Base-by-base conservation (phyloP, 2,113 vertebrate genomes). In the Rhabdornis inornatus region DNA sequence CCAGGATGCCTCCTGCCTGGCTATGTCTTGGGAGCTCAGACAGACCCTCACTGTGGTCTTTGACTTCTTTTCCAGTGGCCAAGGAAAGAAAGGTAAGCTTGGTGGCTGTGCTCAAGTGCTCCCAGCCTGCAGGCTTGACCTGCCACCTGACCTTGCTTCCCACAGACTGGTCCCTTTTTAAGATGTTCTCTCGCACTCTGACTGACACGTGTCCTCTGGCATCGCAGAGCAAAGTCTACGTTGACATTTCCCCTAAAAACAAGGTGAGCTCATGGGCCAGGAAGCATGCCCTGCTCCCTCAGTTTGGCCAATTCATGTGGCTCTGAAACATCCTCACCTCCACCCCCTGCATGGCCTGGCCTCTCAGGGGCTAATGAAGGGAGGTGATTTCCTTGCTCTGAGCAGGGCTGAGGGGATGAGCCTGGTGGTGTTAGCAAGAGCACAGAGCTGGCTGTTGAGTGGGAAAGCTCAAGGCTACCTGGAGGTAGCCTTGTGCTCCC, bases 161-260 rank as follows among this genome's bases (percentile, higher is more conserved):
- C 23, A 15, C 98, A 99, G 99, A 99, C 90, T 99, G 99, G 99
- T 99, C 99, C 49, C 98, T 99, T 69, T 99, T 99, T 87, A 99
- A 98, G 98, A 99, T 99, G 98, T 99, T 99, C 96, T 99, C 99
- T 79, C 98, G 99, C 72, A 99, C 99, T 0, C 97, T 99, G 89
- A 99, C 99, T 1, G 99, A 99, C 31, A 97, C 98, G 3, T 99
- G 99, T 95, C 99, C 99, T 5, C 97, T 99, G 95, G 99, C 99
- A 27, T 98, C 98, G 0, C 98, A 99, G 93, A 99, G 99, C 97
- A 99, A 98, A 95, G 98, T 99, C 94, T 99, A 99, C 0, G 98
- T 99, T 63, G 99, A 99, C 92, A 60, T 99, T 96, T 99, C 99
- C 76, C 98, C 98, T 94, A 98, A 98, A 79, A 97, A 96, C 79